Evolutionary conservation across 2,888 invertebrate species (phyloP).

Genomic region (Beris chalybata): DNA sequence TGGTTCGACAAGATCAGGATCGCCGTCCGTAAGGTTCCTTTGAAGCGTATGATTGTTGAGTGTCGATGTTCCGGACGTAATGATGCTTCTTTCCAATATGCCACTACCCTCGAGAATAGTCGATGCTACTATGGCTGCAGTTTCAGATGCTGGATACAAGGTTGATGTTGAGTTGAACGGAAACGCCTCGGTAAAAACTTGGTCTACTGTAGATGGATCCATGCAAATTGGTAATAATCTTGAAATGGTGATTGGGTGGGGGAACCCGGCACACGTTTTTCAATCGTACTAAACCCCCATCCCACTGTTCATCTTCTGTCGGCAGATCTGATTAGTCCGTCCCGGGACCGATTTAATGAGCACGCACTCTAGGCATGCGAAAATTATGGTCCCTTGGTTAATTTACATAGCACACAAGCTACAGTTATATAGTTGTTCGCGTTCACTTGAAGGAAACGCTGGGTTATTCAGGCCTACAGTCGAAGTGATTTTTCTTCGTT

Average conservation of each 20-base stretch:
- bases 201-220: slow-evolving; percentile 40
- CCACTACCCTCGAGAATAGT: slow-evolving; percentile 31
- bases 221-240: slow-evolving; percentile 38
- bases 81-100: slow-evolving; percentile 28
- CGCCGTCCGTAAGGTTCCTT: slow-evolving; percentile 7
- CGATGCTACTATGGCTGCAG: slow-evolving; percentile 16
- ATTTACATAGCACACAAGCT: too few relatives aligned
- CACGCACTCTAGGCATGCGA: too few relatives aligned
- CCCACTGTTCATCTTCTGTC: slow-evolving; percentile 25
- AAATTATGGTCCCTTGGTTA: too few relatives aligned
- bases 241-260: slow-evolving; percentile 9
- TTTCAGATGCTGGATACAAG: background rate
- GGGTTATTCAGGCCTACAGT: too few relatives aligned
- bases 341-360: too few relatives aligned
- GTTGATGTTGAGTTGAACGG: slow-evolving; percentile 34
- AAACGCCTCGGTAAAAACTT: slow-evolving; percentile 37
- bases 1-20: slow-evolving; percentile 18
- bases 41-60: slow-evolving; percentile 28
- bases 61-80: slow-evolving; percentile 25
- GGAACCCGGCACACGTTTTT: slow-evolving; percentile 5
- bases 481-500: too few relatives aligned
- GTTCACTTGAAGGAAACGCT: too few relatives aligned
- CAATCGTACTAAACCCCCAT: slow-evolving; percentile 39
- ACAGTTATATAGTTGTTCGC: too few relatives aligned
- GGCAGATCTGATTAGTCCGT: too few relatives aligned